Conservation (phyloP, 2,888 invertebrate species). For the Notocelia uddmanniana region DNA sequence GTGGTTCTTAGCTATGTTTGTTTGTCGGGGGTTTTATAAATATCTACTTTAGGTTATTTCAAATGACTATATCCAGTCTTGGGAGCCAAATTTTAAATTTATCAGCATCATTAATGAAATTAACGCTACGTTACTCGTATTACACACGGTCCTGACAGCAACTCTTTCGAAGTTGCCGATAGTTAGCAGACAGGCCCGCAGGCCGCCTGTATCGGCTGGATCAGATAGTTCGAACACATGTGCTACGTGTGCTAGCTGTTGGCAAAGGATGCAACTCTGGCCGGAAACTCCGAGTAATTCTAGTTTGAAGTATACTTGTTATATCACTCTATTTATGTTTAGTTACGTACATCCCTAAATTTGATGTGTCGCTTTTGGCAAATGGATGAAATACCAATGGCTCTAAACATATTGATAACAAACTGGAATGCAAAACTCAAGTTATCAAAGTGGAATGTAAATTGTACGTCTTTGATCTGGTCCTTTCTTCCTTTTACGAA, state of each 20-base stretch:
- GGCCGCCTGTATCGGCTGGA: slow-evolving; percentile 19
- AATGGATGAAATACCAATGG: too few species aligned
- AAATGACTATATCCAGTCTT: not conserved
- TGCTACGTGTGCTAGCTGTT: not conserved
- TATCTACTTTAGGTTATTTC: too few species aligned
- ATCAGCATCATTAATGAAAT: not conserved
- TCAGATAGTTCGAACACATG: slow-evolving; percentile 30
- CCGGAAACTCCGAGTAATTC: slow-evolving; percentile 8
- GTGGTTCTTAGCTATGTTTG: too few species aligned
- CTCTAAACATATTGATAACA: too few species aligned
- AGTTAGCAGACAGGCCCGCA: slow-evolving; percentile 42
- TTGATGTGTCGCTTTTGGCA: not conserved
- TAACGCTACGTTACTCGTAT: not conserved
- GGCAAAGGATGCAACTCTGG: slow-evolving; percentile 23
- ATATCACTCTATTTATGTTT: not conserved
- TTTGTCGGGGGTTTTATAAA: too few species aligned
- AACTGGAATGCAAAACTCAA: too few species aligned
- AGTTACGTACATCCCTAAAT: not conserved
- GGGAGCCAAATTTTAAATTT: not conserved
- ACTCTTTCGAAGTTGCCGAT: slow-evolving; percentile 28
- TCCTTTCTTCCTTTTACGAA: too few species aligned
- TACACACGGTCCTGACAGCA: slow-evolving; percentile 4
- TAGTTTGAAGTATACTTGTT: not conserved
- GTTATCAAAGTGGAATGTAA: too few species aligned
- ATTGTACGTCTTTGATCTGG: too few species aligned